Conservation (phyloP, 1,140 invertebrate species). For the Maconellicoccus hirsutus region DNA sequence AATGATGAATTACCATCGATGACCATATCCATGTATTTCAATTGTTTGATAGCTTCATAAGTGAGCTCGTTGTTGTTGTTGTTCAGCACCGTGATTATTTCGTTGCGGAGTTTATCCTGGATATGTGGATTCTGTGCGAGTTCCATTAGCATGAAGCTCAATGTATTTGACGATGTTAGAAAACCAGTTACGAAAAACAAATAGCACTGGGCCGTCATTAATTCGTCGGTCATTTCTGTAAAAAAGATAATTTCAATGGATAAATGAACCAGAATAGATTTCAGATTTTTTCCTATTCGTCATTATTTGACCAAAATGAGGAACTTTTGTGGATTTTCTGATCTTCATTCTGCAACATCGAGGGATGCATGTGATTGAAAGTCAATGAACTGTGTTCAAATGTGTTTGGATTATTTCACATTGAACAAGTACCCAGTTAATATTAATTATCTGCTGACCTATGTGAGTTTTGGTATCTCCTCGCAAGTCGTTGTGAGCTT, state of each 20-base stretch:
- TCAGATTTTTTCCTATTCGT: too few species aligned
- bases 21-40: constrained; percentile 36
- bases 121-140: constrained; percentile 44
- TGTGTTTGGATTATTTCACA: too few species aligned
- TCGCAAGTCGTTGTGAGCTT: neutral
- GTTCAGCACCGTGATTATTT: constrained; percentile 28
- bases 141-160: constrained; percentile 43
- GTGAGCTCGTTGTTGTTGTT: constrained; percentile 30
- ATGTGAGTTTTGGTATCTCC: neutral
- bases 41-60: constrained; percentile 32
- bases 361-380: too few species aligned
- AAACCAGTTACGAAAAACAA: constrained; percentile 55
- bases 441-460: constrained; percentile 6
- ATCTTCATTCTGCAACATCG: too few species aligned
- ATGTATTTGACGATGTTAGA: constrained; percentile 44
- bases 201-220: constrained; percentile 50
- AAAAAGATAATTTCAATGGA: too few species aligned
- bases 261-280: too few species aligned
- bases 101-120: constrained; percentile 33
- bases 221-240: constrained; percentile 32
- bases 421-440: too few species aligned
- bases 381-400: too few species aligned
- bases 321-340: too few species aligned
- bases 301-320: too few species aligned
- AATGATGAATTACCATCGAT: constrained; percentile 30